Evolutionary conservation across 2,113 vertebrate species (phyloP).

Genomic region (Stigmatopora argus): DNA sequence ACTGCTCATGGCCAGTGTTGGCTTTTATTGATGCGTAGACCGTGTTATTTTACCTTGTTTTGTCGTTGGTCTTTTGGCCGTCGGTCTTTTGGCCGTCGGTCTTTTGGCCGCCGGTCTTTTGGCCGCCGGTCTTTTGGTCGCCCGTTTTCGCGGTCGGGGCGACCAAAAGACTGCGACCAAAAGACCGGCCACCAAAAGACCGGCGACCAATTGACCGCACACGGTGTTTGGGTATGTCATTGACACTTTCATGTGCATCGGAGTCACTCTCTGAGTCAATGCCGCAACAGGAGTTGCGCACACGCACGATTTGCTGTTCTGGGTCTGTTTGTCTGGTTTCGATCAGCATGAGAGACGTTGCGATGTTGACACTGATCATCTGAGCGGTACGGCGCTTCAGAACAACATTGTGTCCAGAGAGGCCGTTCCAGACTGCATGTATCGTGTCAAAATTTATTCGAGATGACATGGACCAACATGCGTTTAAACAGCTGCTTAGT

Average conservation of each 20-base stretch:
- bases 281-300: neutral
- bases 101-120: too few relatives aligned
- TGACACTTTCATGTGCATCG: too few relatives aligned
- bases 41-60: too few relatives aligned
- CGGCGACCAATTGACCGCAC: too few relatives aligned
- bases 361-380: constrained; percentile 8
- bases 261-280: constrained; percentile 1
- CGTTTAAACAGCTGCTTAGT: constrained; percentile 1
- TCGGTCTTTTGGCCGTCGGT: too few relatives aligned
- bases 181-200: too few relatives aligned
- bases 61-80: too few relatives aligned
- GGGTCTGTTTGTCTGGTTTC: neutral
- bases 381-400: neutral
- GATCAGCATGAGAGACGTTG: neutral
- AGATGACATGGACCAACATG: neutral
- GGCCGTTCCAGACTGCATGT: neutral
- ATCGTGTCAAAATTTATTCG: constrained; percentile 1
- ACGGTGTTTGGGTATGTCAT: neutral
- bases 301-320: neutral
- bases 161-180: too few relatives aligned
- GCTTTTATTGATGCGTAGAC: too few relatives aligned
- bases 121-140: too few relatives aligned
- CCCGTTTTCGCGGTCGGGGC: too few relatives aligned
- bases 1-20: too few relatives aligned
- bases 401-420: neutral